Evolutionary conservation across 2,797 vertebrate genomes (phyloP).

Genomic region (Synaphobranchus kaupii): DNA sequence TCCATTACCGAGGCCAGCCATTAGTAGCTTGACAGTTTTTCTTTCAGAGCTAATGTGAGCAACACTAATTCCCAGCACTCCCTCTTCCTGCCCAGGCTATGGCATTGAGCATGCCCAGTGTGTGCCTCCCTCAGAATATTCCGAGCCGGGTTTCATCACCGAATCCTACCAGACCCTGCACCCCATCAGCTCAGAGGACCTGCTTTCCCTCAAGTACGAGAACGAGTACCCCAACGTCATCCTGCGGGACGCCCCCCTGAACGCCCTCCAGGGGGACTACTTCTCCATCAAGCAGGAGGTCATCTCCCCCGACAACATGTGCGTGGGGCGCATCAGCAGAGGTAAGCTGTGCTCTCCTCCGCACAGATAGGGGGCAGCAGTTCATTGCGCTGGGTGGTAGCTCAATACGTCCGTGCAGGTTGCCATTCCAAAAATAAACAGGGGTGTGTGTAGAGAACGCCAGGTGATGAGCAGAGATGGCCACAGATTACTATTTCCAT

Average conservation of each 20-base stretch:
- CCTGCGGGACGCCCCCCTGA: slow-evolving; percentile 86
- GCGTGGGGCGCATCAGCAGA: slow-evolving; percentile 93
- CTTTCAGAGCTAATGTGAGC: background rate
- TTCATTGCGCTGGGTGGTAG: background rate
- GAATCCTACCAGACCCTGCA: slow-evolving; percentile 99
- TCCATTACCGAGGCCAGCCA: background rate
- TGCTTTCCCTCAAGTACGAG: slow-evolving; percentile 97
- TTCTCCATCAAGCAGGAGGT: slow-evolving; percentile 97
- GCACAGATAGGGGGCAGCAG: background rate
- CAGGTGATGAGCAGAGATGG: background rate
- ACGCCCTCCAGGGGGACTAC: slow-evolving; percentile 89
- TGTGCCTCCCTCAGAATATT: slow-evolving; percentile 96
- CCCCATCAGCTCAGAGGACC: slow-evolving; percentile 96
- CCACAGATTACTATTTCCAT: slow-evolving; percentile 27
- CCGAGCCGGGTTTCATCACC: slow-evolving; percentile 98
- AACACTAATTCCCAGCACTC: background rate
- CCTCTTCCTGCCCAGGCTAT: slow-evolving; percentile 77
- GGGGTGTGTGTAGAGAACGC: background rate
- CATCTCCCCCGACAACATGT: slow-evolving; percentile 97
- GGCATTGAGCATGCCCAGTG: slow-evolving; percentile 98
- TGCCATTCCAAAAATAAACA: background rate
- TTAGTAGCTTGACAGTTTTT: background rate
- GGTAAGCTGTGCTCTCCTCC: slow-evolving; percentile 72
- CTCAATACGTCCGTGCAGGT: background rate
- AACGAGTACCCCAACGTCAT: slow-evolving; percentile 89